Base-by-base conservation (phyloP, 2,113 vertebrate genomes). In the Manacus vitellinus region DNA sequence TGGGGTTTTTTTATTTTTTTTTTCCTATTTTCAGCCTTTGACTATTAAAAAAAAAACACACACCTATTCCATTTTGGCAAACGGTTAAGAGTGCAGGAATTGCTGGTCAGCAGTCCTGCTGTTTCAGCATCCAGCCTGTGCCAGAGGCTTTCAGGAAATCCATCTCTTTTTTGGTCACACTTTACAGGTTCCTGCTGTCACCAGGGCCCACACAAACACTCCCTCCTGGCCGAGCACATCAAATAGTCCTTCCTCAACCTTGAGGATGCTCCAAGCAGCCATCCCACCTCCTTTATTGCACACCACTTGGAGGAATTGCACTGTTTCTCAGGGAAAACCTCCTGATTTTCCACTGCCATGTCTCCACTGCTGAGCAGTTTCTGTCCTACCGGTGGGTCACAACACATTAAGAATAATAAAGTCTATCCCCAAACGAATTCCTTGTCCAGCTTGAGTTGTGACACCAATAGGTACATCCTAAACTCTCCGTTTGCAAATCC, bases 101-200 rank as follows among this genome's bases (percentile, higher is more conserved):
- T 80, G 79, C 63, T 89, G 88, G 81, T 94, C 87, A 95, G 92
- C 92, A 95, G 59, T 85, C 66, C 59, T 61, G 75, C 79, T 87
- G 58, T 33, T 74, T 75, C 94, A 93, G 87, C 82, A 66, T 6
- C 67, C 62, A 46, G 62, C 8, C 71, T 72, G 25, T 92, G 93
- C 71, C 92, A 96, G 78, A 2, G 0, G 75, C 85, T 89, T 82
- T 88, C 89, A 94, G 77, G 62, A 89, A 94, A 91, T 30, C 21
- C 74, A 44, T 59, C 41, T 61, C 56, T 39, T 54, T 47, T 83
- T 65, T 1, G 3, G 75, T 72, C 55, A 49, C 88, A 30, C 43
- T 71, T 37, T 33, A 31, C 25, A 12, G 10, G 90, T 84, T 73
- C 21, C 86, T 76, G 4, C 24, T 90, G 89, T 71, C 92, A 77